These are phyloP conservation scores for Delichon dasypus DNA, from an alignment of 2,797 vertebrate species.

Conservation along the genomic window DNA sequence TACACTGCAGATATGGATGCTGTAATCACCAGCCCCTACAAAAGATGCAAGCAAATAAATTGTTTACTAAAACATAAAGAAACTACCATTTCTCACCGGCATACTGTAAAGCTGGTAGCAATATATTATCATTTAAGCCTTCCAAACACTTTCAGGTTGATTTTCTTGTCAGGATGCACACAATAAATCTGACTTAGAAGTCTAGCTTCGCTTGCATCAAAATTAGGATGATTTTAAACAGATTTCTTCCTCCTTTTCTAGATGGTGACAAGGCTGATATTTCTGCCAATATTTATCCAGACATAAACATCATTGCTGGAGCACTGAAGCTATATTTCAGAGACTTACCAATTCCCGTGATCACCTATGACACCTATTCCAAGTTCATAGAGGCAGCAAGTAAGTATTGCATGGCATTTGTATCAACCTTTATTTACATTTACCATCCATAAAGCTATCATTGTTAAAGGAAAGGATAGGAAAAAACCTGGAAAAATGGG, in stretches of 20 bases:
- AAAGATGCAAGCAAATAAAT: not conserved
- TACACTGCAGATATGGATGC: not conserved
- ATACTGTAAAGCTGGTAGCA: not conserved
- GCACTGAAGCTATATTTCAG: slow-evolving; percentile 85
- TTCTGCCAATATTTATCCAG: slow-evolving; percentile 83
- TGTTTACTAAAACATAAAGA: not conserved
- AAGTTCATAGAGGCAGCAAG: slow-evolving; percentile 86
- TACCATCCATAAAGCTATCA: not conserved
- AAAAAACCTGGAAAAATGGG: not conserved
- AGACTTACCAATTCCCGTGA: slow-evolving; percentile 83
- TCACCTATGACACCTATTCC: slow-evolving; percentile 84
- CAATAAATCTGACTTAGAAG: slow-evolving; percentile 24
- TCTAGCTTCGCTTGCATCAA: not conserved
- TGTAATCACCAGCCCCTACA: not conserved
- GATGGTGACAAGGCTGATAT: slow-evolving; percentile 97
- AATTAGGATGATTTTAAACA: slow-evolving; percentile 24
- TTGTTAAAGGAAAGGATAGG: not conserved
- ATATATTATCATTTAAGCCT: slow-evolving; percentile 41
- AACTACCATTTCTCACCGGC: not conserved
- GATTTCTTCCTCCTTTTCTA: slow-evolving; percentile 73
- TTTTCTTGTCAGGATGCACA: not conserved
- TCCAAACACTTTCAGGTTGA: slow-evolving; percentile 4
- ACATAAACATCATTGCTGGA: slow-evolving; percentile 84
- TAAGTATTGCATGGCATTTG: slow-evolving; percentile 69
- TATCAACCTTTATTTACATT: not conserved